These are phyloP conservation scores for Ptychochromis oligacanthus DNA, from an alignment of 2,113 vertebrate genomes.

Conservation along the genomic window DNA sequence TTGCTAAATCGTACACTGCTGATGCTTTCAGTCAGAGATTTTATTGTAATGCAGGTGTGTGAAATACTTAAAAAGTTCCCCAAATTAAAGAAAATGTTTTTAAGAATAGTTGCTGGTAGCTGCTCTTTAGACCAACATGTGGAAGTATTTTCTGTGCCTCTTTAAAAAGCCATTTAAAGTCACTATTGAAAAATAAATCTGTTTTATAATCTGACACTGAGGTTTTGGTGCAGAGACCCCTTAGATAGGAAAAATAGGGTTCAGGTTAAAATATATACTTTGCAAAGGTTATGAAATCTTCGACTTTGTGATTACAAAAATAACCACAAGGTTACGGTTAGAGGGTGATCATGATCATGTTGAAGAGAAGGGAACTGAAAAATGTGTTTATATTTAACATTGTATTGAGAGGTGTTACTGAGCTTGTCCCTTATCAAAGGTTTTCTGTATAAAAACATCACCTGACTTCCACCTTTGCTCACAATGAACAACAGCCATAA, in stretches of 20 bases:
- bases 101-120: not conserved
- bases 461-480: not conserved
- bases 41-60: not conserved
- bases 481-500: not conserved
- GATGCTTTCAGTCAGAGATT: not conserved
- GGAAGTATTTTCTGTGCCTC: not conserved
- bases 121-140: not conserved
- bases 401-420: not conserved
- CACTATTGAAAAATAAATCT: not conserved
- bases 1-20: not conserved
- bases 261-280: not conserved
- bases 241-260: not conserved
- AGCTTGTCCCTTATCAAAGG: not conserved
- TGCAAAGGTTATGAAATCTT: not conserved
- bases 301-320: not conserved
- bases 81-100: not conserved
- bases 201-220: not conserved
- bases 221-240: rapidly evolving
- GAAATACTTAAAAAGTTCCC: not conserved
- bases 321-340: not conserved
- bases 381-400: not conserved
- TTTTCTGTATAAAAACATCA: not conserved
- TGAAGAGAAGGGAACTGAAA: not conserved
- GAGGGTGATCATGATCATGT: not conserved
- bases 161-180: not conserved